Percentiles rank a stretch among this genome's conserved stretches.
Conservation (phyloP, 2,113 vertebrate genomes). For the Toxotes chatareus region DNA sequence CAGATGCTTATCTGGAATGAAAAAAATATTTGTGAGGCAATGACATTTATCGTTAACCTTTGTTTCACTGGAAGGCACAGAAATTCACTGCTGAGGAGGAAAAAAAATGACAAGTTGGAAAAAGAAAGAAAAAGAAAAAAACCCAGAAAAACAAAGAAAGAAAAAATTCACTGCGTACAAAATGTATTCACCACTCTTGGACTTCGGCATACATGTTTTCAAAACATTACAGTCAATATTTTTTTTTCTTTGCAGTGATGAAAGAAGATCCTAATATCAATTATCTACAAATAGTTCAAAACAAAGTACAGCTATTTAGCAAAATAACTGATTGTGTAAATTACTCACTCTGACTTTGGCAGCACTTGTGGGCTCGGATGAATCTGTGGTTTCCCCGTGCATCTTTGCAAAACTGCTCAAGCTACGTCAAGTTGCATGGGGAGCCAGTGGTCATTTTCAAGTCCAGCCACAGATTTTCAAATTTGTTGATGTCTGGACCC, state of each 20-base stretch:
- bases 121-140: too few relatives aligned
- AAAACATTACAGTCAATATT: background rate
- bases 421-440: background rate
- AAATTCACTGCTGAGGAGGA: background rate
- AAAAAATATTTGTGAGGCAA: background rate
- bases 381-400: background rate
- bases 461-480: background rate
- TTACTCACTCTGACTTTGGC: background rate
- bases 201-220: background rate
- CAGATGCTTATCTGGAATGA: background rate
- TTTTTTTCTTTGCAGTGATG: too few relatives aligned
- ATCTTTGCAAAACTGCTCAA: background rate
- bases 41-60: background rate
- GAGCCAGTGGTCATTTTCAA: background rate
- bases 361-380: background rate
- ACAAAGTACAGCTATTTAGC: background rate
- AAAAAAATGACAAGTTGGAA: background rate
- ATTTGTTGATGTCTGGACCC: background rate
- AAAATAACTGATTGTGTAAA: background rate
- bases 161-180: background rate
- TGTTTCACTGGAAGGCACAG: background rate
- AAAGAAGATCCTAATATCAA: background rate
- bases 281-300: background rate
- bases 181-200: background rate
- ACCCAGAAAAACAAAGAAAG: too few relatives aligned